A percentile compares a stretch with the other conserved stretches of the same genome.
Conservation (phyloP, 1,140 invertebrate species). For the Nylanderia fulva region DNA sequence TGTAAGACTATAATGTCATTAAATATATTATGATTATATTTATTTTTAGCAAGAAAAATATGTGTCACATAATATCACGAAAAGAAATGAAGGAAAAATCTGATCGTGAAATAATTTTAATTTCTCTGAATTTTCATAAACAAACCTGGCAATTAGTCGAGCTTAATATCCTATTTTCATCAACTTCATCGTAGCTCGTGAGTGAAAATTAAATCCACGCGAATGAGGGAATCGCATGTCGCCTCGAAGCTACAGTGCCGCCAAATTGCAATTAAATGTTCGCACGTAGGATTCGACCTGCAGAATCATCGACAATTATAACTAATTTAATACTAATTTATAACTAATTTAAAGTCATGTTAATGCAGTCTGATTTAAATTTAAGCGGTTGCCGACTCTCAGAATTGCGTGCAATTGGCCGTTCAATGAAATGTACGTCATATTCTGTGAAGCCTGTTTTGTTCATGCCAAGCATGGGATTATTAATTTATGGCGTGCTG, state of each 20-base stretch:
- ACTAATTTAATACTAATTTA: constrained; percentile 63
- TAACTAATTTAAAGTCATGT: constrained; percentile 61
- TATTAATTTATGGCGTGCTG: constrained; percentile 56
- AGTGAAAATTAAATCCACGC: constrained; percentile 52
- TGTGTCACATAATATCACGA: background rate
- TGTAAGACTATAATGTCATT: background rate
- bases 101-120: constrained; percentile 13
- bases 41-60: background rate
- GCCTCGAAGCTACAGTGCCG: constrained; percentile 1
- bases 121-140: constrained; percentile 18
- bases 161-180: constrained; percentile 52
- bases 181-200: constrained; percentile 25
- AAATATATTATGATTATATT: background rate
- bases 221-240: constrained; percentile 68
- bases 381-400: constrained; percentile 36
- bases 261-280: constrained; percentile 68
- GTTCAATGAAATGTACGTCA: constrained; percentile 37
- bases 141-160: constrained; percentile 39
- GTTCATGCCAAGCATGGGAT: constrained; percentile 32
- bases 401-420: constrained; percentile 42
- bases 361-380: constrained; percentile 57
- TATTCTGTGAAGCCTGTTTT: constrained; percentile 35
- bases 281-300: constrained; percentile 27
- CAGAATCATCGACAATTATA: constrained; percentile 54
- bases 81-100: background rate